Percentiles rank a stretch among this genome's conserved stretches.
Conservation (phyloP, 2,888 invertebrate species). For the Andrena haemorrhoa region DNA sequence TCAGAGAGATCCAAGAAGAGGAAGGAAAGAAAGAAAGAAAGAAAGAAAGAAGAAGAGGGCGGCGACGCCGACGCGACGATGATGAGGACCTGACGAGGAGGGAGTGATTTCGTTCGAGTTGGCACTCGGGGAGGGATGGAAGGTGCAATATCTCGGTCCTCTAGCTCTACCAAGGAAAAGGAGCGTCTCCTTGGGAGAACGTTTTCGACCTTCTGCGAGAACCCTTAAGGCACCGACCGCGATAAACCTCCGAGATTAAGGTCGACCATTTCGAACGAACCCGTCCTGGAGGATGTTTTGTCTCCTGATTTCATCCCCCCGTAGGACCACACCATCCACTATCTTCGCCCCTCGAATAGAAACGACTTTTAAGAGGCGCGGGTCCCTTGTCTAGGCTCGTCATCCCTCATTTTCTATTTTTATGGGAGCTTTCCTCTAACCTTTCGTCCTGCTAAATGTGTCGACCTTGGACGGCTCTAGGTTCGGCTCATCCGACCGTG, state of each 20-base stretch:
- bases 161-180: slow-evolving; percentile 14
- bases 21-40: not conserved
- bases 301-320: not conserved
- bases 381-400: no score
- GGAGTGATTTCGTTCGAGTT: slow-evolving; percentile 22
- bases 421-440: not conserved
- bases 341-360: no score
- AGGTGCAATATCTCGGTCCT: slow-evolving; percentile 36
- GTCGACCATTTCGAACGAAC: not conserved
- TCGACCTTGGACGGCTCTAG: not conserved
- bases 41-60: not conserved
- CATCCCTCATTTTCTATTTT: no score
- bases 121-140: slow-evolving; percentile 17
- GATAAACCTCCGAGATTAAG: slow-evolving; percentile 47
- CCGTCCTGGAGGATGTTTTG: slow-evolving; percentile 2
- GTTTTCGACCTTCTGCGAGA: slow-evolving; percentile 8
- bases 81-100: not conserved
- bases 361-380: no score
- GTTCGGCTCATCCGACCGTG: not conserved
- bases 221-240: slow-evolving; percentile 12
- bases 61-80: not conserved
- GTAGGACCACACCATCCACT: not conserved
- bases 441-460: slow-evolving; percentile 4
- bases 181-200: slow-evolving; percentile 8
- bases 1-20: not conserved